These are phyloP conservation scores for Ormyrus rosae DNA, from an alignment of 2,888 invertebrate genomes.

Conservation along the genomic window DNA sequence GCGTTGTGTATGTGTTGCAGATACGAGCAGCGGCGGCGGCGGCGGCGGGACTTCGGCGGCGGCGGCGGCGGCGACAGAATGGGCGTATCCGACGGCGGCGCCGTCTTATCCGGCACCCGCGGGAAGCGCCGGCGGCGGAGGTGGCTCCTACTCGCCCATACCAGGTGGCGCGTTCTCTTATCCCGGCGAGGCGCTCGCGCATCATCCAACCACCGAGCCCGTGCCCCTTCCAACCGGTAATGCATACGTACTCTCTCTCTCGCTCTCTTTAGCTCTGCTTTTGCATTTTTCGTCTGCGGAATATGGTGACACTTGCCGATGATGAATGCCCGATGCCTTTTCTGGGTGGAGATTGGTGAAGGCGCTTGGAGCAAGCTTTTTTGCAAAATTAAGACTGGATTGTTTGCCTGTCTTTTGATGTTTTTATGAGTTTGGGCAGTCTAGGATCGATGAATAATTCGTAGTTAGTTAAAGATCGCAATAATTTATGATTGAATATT, in stretches of 20 bases:
- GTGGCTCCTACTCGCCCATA: conserved; percentile 73
- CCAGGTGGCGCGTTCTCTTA: conserved; percentile 74
- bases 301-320: too few species aligned
- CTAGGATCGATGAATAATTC: too few species aligned
- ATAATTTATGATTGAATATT: too few species aligned
- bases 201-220: conserved; percentile 74
- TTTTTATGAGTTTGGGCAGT: too few species aligned
- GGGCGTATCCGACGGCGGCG: conserved; percentile 69
- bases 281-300: too few species aligned
- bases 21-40: conserved; percentile 31
- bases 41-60: conserved; percentile 12
- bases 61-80: conserved; percentile 61
- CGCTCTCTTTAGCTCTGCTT: conserved; percentile 1
- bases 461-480: too few species aligned
- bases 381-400: too few species aligned
- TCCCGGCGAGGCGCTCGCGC: conserved; percentile 73
- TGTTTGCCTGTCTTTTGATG: too few species aligned
- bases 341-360: too few species aligned
- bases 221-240: conserved; percentile 72
- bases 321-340: too few species aligned
- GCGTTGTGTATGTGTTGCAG: conserved; percentile 23
- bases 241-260: conserved; percentile 10
- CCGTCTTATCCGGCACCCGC: conserved; percentile 72
- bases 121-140: conserved; percentile 65
- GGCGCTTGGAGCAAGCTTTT: too few species aligned